A percentile compares a stretch with the other conserved stretches of the same genome.
Evolutionary conservation across 1,140 invertebrate species (phyloP).

Genomic region (Papilio dardanus): DNA sequence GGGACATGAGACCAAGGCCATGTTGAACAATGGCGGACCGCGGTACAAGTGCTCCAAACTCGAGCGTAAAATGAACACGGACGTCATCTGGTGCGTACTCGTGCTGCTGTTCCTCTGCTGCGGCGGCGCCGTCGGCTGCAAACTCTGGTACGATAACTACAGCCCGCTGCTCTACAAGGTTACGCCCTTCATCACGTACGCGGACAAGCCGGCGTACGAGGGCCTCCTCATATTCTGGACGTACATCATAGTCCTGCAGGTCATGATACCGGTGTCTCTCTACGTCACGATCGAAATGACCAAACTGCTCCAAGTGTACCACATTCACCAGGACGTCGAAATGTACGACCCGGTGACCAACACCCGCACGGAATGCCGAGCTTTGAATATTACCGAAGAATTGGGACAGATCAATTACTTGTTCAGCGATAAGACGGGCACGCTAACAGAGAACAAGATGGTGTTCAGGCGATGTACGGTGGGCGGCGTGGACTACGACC

Average conservation of each 20-base stretch:
- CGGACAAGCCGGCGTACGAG: slow-evolving; percentile 87
- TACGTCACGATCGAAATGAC: slow-evolving; percentile 99
- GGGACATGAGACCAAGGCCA: slow-evolving; percentile 98
- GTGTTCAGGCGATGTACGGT: slow-evolving; percentile 95
- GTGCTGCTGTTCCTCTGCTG: slow-evolving; percentile 95
- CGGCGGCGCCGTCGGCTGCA: slow-evolving; percentile 94
- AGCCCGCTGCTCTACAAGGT: slow-evolving; percentile 52
- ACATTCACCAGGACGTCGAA: slow-evolving; percentile 95
- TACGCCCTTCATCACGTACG: slow-evolving; percentile 85
- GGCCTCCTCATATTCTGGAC: slow-evolving; percentile 96
- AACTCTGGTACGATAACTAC: slow-evolving; percentile 88
- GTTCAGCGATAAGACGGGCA: slow-evolving; percentile 99
- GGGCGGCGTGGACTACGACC: slow-evolving; percentile 94
- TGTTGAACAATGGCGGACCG: slow-evolving; percentile 98
- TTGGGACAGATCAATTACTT: slow-evolving; percentile 97
- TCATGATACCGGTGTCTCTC: slow-evolving; percentile 98
- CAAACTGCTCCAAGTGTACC: slow-evolving; percentile 97
- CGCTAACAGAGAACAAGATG: slow-evolving; percentile 99
- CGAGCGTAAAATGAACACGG: slow-evolving; percentile 96
- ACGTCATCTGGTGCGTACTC: slow-evolving; percentile 98
- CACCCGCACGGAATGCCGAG: slow-evolving; percentile 95
- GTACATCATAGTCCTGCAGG: slow-evolving; percentile 97
- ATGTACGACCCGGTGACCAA: slow-evolving; percentile 93
- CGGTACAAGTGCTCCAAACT: slow-evolving; percentile 96
- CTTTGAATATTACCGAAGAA: slow-evolving; percentile 98